phyloP scores from a whole-genome alignment of 2,113 vertebrate genomes.

The Chaetodon auriga region DNA sequence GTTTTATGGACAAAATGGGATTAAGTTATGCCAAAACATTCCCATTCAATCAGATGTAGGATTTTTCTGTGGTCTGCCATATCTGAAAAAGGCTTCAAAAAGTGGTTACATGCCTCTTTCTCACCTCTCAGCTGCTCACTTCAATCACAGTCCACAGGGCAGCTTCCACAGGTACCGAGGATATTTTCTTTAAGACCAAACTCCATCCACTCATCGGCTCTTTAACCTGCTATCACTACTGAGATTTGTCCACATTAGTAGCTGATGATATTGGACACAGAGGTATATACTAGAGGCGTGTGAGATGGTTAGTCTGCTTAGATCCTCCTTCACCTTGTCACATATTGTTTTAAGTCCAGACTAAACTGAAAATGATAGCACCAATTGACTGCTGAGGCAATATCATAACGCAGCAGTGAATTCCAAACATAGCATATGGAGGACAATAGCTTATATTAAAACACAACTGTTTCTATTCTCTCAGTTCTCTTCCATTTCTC shows the following conservation, averaged over 20 bases:
- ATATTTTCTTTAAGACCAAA: not conserved
- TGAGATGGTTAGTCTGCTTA: slow-evolving; percentile 4
- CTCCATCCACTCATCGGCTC: not conserved
- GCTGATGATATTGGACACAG: not conserved
- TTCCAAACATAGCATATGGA: slow-evolving; percentile 35
- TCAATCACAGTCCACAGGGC: slow-evolving; percentile 3
- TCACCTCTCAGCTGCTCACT: slow-evolving; percentile 6
- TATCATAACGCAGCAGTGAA: slow-evolving; percentile 34
- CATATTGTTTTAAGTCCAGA: not conserved
- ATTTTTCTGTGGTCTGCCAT: slow-evolving; percentile 16
- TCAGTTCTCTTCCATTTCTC: slow-evolving; percentile 54
- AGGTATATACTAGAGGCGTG: not conserved
- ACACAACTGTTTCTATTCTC: slow-evolving; percentile 66
- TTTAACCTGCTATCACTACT: not conserved
- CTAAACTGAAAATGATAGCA: not conserved
- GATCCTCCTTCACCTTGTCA: slow-evolving; percentile 5
- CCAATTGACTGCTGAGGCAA: slow-evolving; percentile 4
- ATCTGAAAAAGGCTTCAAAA: not conserved
- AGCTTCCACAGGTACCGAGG: not conserved
- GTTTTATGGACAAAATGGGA: slow-evolving; percentile 19
- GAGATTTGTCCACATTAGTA: not conserved
- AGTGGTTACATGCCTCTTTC: slow-evolving; percentile 3
- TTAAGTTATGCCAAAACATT: slow-evolving; percentile 1
- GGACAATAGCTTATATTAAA: slow-evolving; percentile 54
- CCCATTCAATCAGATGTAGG: slow-evolving; percentile 12